phyloP scores from a whole-genome alignment of 2,113 vertebrate species.

The Cebus imitator region DNA sequence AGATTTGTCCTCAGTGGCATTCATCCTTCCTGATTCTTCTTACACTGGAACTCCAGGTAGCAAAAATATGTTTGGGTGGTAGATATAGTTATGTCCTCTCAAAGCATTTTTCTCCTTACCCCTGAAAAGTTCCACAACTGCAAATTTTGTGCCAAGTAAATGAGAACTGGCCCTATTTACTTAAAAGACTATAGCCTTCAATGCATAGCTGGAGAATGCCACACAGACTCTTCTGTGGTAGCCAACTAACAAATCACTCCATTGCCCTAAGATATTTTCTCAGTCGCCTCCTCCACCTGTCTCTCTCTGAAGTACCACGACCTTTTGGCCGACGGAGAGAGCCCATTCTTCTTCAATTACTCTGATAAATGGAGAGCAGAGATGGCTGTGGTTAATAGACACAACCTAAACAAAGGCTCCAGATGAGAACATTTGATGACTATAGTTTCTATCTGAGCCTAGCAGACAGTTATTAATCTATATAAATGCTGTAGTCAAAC shows the following conservation, averaged over 20 bases:
- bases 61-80: background rate
- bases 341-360: slow-evolving; percentile 50
- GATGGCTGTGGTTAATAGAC: slow-evolving; percentile 55
- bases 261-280: slow-evolving; percentile 20
- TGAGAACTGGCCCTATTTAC: background rate
- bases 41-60: background rate
- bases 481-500: background rate
- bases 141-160: background rate
- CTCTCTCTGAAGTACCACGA: slow-evolving; percentile 39
- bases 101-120: background rate
- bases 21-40: background rate
- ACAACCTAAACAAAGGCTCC: slow-evolving; percentile 48
- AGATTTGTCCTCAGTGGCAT: background rate
- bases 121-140: background rate
- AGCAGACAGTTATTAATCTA: slow-evolving; percentile 43
- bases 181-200: background rate
- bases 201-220: background rate
- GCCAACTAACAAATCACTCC: background rate
- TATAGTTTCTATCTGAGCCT: slow-evolving; percentile 53
- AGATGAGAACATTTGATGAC: slow-evolving; percentile 49
- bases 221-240: background rate
- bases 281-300: slow-evolving; percentile 2
- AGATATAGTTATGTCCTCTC: background rate
- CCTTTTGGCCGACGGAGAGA: slow-evolving; percentile 27
- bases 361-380: slow-evolving; percentile 41